Percentiles rank a stretch among this genome's conserved stretches.
Evolutionary conservation across 64 coral and sea anemone species (phyloP).

Genomic region (Stylophora pistillata): DNA sequence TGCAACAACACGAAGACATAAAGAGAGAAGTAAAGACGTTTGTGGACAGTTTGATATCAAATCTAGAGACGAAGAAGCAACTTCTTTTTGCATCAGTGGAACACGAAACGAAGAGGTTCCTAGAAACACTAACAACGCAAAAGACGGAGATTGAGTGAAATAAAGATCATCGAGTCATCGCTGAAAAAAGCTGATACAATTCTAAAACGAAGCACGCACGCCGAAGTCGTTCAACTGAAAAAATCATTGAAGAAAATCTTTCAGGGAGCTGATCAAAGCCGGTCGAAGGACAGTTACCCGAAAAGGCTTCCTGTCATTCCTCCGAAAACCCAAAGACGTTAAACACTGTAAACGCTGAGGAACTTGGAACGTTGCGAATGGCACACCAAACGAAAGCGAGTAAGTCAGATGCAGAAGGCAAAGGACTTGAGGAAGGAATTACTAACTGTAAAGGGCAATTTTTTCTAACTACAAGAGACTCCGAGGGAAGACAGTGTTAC

Average conservation of each 20-base stretch:
- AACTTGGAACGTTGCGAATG: not conserved
- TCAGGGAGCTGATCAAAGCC: not conserved
- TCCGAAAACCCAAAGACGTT: not conserved
- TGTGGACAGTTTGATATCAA: not conserved
- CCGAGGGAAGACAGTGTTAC: slow-evolving; percentile 6
- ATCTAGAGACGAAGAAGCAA: not conserved
- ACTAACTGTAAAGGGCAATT: slow-evolving; percentile 38
- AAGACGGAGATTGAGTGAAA: not conserved
- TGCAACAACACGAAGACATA: not conserved
- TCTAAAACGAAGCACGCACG: slow-evolving; percentile 2
- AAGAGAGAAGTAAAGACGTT: not conserved
- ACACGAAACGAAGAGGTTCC: not conserved
- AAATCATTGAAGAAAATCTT: not conserved
- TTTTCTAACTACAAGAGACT: slow-evolving; percentile 3
- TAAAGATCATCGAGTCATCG: not conserved
- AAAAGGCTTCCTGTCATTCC: not conserved
- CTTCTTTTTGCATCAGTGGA: not conserved
- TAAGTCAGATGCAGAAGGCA: slow-evolving; percentile 30
- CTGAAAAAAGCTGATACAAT: slow-evolving; percentile 6
- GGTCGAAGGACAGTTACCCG: not conserved
- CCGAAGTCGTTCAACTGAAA: not conserved
- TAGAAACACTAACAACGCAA: not conserved
- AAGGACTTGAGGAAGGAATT: slow-evolving; percentile 50
- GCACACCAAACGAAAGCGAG: not conserved
- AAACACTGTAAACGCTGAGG: not conserved